Base-by-base conservation (phyloP, 1,140 invertebrate species). In the Plutomurus gul region DNA sequence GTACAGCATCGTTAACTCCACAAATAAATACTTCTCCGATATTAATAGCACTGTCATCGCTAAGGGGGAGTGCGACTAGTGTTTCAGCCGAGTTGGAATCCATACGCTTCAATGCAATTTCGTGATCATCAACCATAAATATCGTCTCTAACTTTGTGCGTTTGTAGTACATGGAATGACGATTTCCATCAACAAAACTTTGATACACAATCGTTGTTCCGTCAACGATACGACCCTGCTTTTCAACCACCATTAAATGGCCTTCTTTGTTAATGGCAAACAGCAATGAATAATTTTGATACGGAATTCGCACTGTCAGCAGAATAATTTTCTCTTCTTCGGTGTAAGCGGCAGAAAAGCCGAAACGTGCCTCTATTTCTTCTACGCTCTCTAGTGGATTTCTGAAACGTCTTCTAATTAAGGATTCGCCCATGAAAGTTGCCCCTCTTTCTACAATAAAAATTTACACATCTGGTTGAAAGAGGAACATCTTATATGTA, bases 111-210 rank as follows among this genome's bases (percentile, higher is more conserved):
- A 95, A 85, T 43, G 90, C 88, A 7, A 94, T 91, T 75, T 91
- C 89, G 85, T 92, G 92, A 77, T 92, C 88, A 86, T 95, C 94
- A 79, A 95, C 92, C 87, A 89, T 79, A 13, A 85, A 84, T 76
- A 89, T 90, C 0, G 92, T 91, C 13, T 91, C 91, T 51, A 92
- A 91, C 13, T 90, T 90, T 80, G 91, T 90, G 76, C 94, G 88
- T 77, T 91, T 90, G 82, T 95, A 96, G 85, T 95, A 95, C 40
- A 96, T 89, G 60, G 94, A 95, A 85, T 96, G 95, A 72, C 94
- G 88, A 6, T 92, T 92, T 39, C 92, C 92, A 83, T 96, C 94
- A 1, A 94, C 88, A 85, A 95, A 95, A 85, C 92, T 93, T 84
- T 93, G 89, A 75, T 92, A 91, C 76, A 90, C 90, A 11, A 94